Conservation (phyloP, 1,140 invertebrate species). For the Drosophila azteca region DNA sequence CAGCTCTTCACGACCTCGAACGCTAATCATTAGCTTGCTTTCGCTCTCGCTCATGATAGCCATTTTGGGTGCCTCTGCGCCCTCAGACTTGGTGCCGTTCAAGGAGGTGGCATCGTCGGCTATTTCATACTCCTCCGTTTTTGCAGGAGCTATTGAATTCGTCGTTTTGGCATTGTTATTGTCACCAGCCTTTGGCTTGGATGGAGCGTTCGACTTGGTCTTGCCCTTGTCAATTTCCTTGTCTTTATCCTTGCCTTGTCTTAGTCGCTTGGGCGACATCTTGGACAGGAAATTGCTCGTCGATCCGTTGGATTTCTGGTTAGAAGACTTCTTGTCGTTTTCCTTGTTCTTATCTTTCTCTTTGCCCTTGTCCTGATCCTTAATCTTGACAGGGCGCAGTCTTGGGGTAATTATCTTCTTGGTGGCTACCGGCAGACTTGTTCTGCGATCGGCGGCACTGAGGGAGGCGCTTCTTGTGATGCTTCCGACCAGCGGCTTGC, state of each 20-base stretch:
- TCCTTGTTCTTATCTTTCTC: conserved; percentile 63
- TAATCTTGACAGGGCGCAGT: conserved; percentile 49
- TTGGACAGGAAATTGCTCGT: conserved; percentile 57
- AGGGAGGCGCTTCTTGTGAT: conserved; percentile 73
- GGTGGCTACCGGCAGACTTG: conserved; percentile 46
- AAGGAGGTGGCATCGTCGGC: conserved; percentile 85
- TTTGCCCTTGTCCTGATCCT: conserved; percentile 60
- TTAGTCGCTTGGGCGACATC: conserved; percentile 72
- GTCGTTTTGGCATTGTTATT: conserved; percentile 29
- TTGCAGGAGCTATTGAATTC: conserved; percentile 10
- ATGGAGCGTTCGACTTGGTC: conserved; percentile 10
- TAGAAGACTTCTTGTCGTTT: conserved; percentile 65
- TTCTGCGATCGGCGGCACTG: conserved; percentile 72
- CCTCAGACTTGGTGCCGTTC: conserved; percentile 78
- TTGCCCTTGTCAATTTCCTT: conserved; percentile 46
- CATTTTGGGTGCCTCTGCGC: conserved; percentile 70
- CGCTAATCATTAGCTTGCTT: conserved; percentile 85
- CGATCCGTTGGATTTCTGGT: conserved; percentile 52
- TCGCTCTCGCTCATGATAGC: conserved; percentile 83
- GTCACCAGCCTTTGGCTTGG: conserved; percentile 26
- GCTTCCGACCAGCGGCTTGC: conserved; percentile 37
- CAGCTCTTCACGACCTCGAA: conserved; percentile 89
- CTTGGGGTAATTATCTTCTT: conserved; percentile 43
- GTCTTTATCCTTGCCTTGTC: conserved; percentile 37
- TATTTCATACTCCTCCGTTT: conserved; percentile 85